phyloP scores from a whole-genome alignment of 2,797 vertebrate genomes.

The Protosalanx chinensis region DNA sequence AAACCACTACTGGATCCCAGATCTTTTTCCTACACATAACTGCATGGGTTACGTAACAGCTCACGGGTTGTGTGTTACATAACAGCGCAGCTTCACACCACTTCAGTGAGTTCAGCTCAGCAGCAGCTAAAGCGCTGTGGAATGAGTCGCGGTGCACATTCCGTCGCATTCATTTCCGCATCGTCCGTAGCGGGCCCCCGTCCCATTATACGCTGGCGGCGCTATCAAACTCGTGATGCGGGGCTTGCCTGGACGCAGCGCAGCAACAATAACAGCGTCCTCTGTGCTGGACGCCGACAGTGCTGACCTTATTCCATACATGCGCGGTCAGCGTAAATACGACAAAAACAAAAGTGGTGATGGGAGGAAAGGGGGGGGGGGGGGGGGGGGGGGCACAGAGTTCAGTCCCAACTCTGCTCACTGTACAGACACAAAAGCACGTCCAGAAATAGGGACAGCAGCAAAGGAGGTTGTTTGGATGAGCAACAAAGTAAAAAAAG shows the following conservation, averaged over 20 bases:
- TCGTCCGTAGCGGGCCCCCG: background rate
- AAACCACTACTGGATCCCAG: background rate
- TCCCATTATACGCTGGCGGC: background rate
- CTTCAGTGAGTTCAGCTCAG: background rate
- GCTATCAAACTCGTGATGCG: background rate
- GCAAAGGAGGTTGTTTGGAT: background rate
- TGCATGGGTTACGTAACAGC: background rate
- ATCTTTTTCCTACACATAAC: background rate
- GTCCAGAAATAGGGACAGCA: background rate
- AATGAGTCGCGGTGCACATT: conserved; percentile 8
- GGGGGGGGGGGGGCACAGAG: background rate
- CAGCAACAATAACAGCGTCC: conserved; percentile 1
- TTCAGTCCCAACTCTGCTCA: background rate
- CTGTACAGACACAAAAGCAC: background rate
- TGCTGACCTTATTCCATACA: conserved; percentile 3
- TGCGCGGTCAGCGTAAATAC: background rate
- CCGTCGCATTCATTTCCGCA: background rate
- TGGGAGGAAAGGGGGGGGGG: background rate
- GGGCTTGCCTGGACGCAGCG: background rate
- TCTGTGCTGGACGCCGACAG: background rate
- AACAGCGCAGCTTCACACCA: background rate
- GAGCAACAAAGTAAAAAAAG: background rate
- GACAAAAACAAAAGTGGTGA: background rate
- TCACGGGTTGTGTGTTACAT: too few species aligned
- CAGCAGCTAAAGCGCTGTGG: background rate